Base-by-base conservation (phyloP, 1,140 invertebrate species). In the Gryllus bimaculatus region DNA sequence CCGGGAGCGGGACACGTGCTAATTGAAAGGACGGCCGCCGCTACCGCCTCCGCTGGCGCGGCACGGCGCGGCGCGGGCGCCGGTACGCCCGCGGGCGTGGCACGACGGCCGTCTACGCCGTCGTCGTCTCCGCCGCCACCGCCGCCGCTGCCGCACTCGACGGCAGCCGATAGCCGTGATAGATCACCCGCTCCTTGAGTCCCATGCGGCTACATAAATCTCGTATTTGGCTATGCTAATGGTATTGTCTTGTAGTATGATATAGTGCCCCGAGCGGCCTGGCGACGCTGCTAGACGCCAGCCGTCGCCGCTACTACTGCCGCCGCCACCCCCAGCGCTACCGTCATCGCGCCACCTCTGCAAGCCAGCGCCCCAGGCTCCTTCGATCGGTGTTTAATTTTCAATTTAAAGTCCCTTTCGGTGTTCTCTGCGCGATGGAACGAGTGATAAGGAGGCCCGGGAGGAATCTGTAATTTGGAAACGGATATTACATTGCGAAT, bases 151-250 rank as follows among this genome's bases (percentile, higher is more conserved):
- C 54, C 18, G 54, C 54, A 18, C 54, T 39, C 54, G 54, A 13
- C 54, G 54, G 54, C 54, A 66, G 54, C 54, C 54, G 54, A 18
- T 66, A 66, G 54, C 18, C 54, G 54, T 66, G 18, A 66, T 66
- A 66, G 54, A 66, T 66, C 54, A 66, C 54, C 54, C 54, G 54
- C 54, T 66, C 54, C 54, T 18, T 66, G 18, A 10, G 54, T 13
- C 54, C 54, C 18, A 18, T 66, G 54, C 18, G 10, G 54, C 54
- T 66, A 13, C 54, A 66, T 66, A 66, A 66, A 66, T 66, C 54
- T 66, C 54, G 54, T 66, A 66, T 66, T 66, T 66, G 54, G 54
- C 54, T 66, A 66, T 66, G 54, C 54, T 66, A 66, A 66, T 66
- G 54, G 54, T 66, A 66, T 66, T 66, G 54, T 66, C 54, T 66